A percentile compares a stretch with the other conserved stretches of the same genome.
These are phyloP conservation scores for Azemiops feae DNA, from an alignment of 2,113 vertebrate genomes.

Conservation along the genomic window DNA sequence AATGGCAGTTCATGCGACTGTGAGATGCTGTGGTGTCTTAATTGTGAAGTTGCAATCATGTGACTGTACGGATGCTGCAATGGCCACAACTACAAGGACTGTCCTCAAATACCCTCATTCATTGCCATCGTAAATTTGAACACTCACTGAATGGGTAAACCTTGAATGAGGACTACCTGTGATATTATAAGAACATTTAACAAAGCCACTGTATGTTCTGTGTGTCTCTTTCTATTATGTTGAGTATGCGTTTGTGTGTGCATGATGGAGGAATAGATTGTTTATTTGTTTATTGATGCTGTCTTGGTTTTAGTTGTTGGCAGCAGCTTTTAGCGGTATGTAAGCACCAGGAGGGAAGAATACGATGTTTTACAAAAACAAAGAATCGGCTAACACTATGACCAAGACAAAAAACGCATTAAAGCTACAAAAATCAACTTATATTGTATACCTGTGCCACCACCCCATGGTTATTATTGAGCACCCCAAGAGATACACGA, in stretches of 20 bases:
- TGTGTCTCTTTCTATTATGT: neutral
- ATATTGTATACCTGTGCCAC: neutral
- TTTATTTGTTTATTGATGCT: neutral
- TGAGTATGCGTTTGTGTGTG: neutral
- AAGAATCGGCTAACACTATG: neutral
- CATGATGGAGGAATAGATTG: neutral
- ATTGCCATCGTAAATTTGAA: neutral
- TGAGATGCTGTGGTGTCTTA: neutral
- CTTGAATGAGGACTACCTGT: neutral
- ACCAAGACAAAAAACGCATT: neutral
- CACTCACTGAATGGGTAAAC: neutral
- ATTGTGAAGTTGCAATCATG: neutral
- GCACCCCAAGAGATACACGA: neutral
- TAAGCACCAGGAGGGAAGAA: neutral
- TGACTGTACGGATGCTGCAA: neutral
- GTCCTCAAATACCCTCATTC: neutral
- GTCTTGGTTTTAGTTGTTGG: neutral
- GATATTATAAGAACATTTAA: neutral
- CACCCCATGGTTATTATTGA: neutral
- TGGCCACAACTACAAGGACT: neutral
- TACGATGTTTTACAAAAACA: neutral
- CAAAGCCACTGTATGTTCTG: neutral
- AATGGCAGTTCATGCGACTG: neutral
- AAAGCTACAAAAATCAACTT: neutral
- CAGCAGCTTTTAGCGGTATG: neutral